Evolutionary conservation across 2,113 vertebrate species (phyloP).

Genomic region (Sprattus sprattus): DNA sequence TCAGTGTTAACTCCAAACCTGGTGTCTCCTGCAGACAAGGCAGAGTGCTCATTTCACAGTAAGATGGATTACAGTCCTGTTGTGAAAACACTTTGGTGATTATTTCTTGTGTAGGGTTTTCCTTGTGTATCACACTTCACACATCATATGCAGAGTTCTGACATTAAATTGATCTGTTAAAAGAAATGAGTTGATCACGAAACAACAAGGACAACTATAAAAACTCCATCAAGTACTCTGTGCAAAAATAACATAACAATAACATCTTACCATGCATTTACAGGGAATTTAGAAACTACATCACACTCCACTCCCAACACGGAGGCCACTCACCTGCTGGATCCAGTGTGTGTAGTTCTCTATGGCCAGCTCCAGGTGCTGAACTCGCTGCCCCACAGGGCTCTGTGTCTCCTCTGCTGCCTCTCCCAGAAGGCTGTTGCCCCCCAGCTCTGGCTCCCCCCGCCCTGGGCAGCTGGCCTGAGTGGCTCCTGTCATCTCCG

Average conservation of each 20-base stretch:
- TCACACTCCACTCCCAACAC: too few relatives aligned
- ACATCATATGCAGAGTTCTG: too few relatives aligned
- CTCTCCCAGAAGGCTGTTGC: slow-evolving; percentile 80
- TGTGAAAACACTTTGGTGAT: too few relatives aligned
- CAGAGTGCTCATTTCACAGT: neutral
- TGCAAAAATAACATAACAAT: neutral
- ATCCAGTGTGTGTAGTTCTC: slow-evolving; percentile 87
- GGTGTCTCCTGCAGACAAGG: neutral
- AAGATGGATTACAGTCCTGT: too few relatives aligned
- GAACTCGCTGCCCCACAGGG: slow-evolving; percentile 79
- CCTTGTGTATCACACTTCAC: too few relatives aligned
- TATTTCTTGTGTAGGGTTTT: too few relatives aligned
- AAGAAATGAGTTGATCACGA: neutral
- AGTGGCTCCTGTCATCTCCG: slow-evolving; percentile 61
- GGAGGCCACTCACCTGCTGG: slow-evolving; percentile 76
- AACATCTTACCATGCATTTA: too few relatives aligned
- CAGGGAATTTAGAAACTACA: too few relatives aligned
- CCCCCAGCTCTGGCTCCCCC: slow-evolving; percentile 30
- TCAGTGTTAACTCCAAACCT: neutral
- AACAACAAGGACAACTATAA: neutral
- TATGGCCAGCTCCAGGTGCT: slow-evolving; percentile 83
- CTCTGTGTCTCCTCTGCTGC: slow-evolving; percentile 77
- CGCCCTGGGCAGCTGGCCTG: neutral
- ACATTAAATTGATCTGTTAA: neutral
- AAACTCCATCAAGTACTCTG: neutral